A percentile compares a stretch with the other conserved stretches of the same genome.
phyloP scores from a whole-genome alignment of 2,113 vertebrate species.

The Falcunculus frontatus region DNA sequence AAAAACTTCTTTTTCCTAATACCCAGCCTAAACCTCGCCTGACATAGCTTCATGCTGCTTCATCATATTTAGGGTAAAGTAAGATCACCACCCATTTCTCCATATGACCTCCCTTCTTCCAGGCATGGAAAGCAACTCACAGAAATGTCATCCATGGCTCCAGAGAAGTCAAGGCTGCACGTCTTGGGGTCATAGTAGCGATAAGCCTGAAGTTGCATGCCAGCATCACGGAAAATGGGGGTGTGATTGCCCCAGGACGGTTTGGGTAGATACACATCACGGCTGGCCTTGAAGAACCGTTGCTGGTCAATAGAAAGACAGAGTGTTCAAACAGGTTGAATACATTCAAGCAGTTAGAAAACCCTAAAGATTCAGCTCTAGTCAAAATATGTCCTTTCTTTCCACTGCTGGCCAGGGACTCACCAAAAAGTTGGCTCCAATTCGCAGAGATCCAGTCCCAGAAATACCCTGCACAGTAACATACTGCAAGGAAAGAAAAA shows the following conservation, averaged over 20 bases:
- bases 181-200: constrained; percentile 93
- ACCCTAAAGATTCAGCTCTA: not conserved
- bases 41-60: not conserved
- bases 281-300: constrained; percentile 86
- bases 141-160: constrained; percentile 92
- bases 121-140: constrained; percentile 72
- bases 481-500: constrained; percentile 70
- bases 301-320: constrained; percentile 69
- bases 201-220: constrained; percentile 90
- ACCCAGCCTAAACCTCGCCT: not conserved
- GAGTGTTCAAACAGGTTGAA: not conserved
- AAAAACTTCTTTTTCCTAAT: not conserved
- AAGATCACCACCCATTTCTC: not conserved
- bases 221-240: constrained; percentile 94
- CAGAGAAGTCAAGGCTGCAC: constrained; percentile 91
- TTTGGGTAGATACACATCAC: constrained; percentile 91
- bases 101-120: not conserved
- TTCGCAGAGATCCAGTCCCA: constrained; percentile 90
- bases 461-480: constrained; percentile 96
- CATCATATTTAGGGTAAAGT: not conserved
- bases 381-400: not conserved
- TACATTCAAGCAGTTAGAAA: not conserved
- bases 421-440: constrained; percentile 93
- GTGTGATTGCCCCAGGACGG: constrained; percentile 98
- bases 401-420: not conserved